These are phyloP conservation scores for Eclectus roratus DNA, from an alignment of 2,113 vertebrate genomes.

Conservation along the genomic window DNA sequence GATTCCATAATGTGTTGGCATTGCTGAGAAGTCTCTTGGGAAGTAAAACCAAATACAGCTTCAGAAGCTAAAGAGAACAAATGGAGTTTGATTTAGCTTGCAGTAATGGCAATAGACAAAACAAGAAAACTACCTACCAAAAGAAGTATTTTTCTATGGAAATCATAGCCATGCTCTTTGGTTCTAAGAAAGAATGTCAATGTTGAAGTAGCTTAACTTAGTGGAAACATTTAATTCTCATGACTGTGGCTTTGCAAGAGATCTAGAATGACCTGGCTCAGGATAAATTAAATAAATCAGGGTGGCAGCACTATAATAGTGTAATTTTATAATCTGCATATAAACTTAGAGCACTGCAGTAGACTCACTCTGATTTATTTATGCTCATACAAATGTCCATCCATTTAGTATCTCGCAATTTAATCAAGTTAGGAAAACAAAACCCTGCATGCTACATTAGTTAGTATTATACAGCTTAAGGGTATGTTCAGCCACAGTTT, in stretches of 20 bases:
- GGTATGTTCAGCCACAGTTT: background rate
- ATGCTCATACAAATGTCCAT: background rate
- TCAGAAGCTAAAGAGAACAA: background rate
- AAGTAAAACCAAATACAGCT: background rate
- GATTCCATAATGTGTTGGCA: background rate
- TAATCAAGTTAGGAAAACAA: conserved; percentile 17
- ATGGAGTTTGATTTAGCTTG: background rate
- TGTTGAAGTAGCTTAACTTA: conserved; percentile 6
- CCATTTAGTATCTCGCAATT: background rate
- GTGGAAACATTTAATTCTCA: conserved; percentile 27
- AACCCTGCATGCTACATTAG: background rate
- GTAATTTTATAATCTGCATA: conserved; percentile 29
- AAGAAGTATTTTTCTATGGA: background rate
- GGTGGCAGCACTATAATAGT: background rate
- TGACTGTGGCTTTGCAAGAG: background rate
- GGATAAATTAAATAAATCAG: conserved; percentile 2
- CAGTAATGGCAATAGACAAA: background rate
- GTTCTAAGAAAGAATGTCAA: background rate
- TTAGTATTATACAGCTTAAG: background rate
- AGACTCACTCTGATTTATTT: background rate
- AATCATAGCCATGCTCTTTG: background rate
- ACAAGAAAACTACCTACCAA: background rate
- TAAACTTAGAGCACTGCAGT: background rate
- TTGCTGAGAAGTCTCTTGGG: background rate
- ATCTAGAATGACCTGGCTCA: background rate